Evolutionary conservation across 2,113 vertebrate species (phyloP), one percentile per base, ranked within the genome.

Genomic region (Lates calcarifer): DNA sequence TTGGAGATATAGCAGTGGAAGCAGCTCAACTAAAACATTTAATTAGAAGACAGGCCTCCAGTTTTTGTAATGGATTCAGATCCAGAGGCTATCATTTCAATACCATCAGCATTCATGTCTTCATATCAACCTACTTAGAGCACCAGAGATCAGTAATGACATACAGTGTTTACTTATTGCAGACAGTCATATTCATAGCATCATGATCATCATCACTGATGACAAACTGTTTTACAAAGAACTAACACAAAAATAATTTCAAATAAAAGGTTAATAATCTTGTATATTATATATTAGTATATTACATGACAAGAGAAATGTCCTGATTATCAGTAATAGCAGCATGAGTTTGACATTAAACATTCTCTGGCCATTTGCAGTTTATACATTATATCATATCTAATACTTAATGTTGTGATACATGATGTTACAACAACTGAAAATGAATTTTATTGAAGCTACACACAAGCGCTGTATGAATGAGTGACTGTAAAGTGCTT

Each of bases 41-140:
- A 83, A 90, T 93, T 86, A 80, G 74, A 68, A 53, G 39, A 65
- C 56, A 78, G 55, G 39, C 78, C 63, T 43, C 45, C 66, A 6
- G 26, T 57, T 69, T 67, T 76, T 65, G 43, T 45, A 64, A 82
- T 74, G 75, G 72, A 69, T 77, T 83, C 49, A 33, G 18, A 65
- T 83, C 84, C 77, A 28, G 79, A 72, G 69, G 79, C 55, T 14
- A 58, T 68, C 64, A 58, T 81, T 66, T 72, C 15, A 80, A 78
- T 69, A 63, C 22, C 47, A 80, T 88, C 64, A 84, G 55, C 29
- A 67, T 85, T 83, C 61, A 45, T 41, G 33, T 78, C 17, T 43
- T 45, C 10, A 24, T 79, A 49, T 35, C 15, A 79, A 81, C 72
- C 64, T 75, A 69, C 70, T 75, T 22, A 22, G 24, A 68, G 58